Percentiles rank a stretch among this genome's conserved stretches.
These are phyloP conservation scores for Metridium senile DNA, from an alignment of 92 coral and sea anemone species.

Conservation along the genomic window DNA sequence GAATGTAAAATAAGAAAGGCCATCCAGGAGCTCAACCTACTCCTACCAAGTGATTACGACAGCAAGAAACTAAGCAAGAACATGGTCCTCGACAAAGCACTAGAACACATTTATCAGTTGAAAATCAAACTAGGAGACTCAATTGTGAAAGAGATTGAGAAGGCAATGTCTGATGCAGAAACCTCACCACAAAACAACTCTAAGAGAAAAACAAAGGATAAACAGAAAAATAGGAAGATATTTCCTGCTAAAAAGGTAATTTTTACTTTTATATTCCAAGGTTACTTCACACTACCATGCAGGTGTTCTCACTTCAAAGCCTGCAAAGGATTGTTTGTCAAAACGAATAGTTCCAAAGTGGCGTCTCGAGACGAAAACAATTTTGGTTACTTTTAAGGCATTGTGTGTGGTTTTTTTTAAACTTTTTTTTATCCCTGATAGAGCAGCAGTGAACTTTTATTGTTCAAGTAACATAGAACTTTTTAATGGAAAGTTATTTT, in stretches of 20 bases:
- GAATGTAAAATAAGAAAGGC: slow-evolving; percentile 58
- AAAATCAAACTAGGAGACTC: slow-evolving; percentile 12
- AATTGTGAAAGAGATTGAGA: neutral
- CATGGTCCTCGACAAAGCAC: slow-evolving; percentile 23
- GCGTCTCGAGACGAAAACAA: too few relatives aligned
- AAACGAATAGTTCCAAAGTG: too few relatives aligned
- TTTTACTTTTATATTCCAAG: neutral
- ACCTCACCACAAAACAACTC: neutral
- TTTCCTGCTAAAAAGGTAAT: neutral
- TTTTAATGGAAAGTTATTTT: too few relatives aligned
- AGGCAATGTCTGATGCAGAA: neutral
- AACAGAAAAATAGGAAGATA: neutral
- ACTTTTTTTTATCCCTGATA: too few relatives aligned
- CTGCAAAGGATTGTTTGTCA: too few relatives aligned
- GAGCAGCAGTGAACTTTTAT: too few relatives aligned
- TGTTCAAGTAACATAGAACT: too few relatives aligned
- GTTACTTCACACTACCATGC: too few relatives aligned
- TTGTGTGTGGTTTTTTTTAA: too few relatives aligned
- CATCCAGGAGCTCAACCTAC: slow-evolving; percentile 33
- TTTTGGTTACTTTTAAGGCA: too few relatives aligned
- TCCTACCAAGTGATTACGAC: slow-evolving; percentile 42
- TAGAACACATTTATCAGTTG: slow-evolving; percentile 27
- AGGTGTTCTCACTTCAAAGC: too few relatives aligned
- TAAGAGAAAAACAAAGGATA: slow-evolving; percentile 1
- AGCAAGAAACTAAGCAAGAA: slow-evolving; percentile 35